Conservation (phyloP, 1,140 invertebrate genomes). For the Mercenaria mercenaria region DNA sequence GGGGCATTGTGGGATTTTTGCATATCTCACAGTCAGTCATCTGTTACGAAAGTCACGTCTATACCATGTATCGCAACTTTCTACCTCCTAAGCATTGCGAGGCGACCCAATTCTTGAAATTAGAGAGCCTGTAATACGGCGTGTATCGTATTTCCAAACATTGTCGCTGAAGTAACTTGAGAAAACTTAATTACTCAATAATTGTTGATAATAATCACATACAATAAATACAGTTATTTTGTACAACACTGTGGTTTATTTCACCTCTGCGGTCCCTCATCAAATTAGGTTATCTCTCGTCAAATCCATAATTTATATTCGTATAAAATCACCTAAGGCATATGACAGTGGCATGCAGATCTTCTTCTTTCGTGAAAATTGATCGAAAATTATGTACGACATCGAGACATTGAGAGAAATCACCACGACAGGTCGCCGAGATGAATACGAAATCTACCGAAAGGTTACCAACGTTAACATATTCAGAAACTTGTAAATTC, state of each 20-base stretch:
- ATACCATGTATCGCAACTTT: conserved; percentile 12
- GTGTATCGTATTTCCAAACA: conserved; percentile 30
- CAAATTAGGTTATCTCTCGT: conserved; percentile 45
- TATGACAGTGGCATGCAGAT: neutral
- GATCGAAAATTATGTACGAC: conserved; percentile 15
- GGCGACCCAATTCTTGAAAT: conserved; percentile 42
- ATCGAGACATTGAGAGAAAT: neutral
- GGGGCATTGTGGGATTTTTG: conserved; percentile 8
- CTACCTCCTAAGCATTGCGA: neutral
- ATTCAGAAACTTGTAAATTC: conserved; percentile 38
- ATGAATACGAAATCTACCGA: neutral
- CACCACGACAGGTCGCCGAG: neutral
- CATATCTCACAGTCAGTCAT: conserved; percentile 14
- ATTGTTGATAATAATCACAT: conserved; percentile 13
- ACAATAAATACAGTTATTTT: neutral
- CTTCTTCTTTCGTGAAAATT: conserved; percentile 29
- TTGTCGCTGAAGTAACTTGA: conserved; percentile 9
- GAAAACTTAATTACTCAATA: conserved; percentile 37
- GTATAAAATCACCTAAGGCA: conserved; percentile 13
- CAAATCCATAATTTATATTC: conserved; percentile 42
- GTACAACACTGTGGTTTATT: neutral
- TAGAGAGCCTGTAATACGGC: conserved; percentile 9
- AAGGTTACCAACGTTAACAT: conserved; percentile 16
- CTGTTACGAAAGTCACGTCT: conserved; percentile 7
- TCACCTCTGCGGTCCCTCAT: conserved; percentile 25